These are phyloP conservation scores for Siderastrea siderea DNA, from an alignment of 92 coral and sea anemone species.

Conservation along the genomic window DNA sequence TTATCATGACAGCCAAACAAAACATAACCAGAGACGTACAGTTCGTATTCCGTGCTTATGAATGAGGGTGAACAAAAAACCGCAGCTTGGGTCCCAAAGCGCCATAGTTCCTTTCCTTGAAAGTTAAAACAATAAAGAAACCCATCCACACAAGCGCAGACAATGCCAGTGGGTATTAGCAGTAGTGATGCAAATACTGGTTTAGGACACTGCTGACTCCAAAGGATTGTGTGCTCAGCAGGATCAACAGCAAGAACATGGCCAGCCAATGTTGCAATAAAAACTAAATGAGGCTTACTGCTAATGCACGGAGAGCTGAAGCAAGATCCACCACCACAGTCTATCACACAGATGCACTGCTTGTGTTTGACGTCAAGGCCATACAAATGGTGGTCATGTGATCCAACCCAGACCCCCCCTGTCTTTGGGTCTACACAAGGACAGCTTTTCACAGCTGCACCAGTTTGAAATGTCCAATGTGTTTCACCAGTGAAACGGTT, in stretches of 20 bases:
- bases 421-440: constrained; percentile 89
- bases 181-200: constrained; percentile 91
- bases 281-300: constrained; percentile 73
- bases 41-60: background rate
- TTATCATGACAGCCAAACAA: constrained; percentile 88
- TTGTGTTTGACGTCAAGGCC: constrained; percentile 74
- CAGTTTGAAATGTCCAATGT: constrained; percentile 86
- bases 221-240: constrained; percentile 46
- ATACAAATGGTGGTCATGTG: constrained; percentile 91
- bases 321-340: constrained; percentile 90
- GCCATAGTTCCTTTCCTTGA: constrained; percentile 75
- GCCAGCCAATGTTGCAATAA: constrained; percentile 84
- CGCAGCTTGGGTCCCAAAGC: constrained; percentile 61
- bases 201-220: constrained; percentile 86
- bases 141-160: constrained; percentile 87
- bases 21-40: constrained; percentile 6
- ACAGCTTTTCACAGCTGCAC: constrained; percentile 90
- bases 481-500: constrained; percentile 72
- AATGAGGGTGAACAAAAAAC: constrained; percentile 82
- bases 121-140: constrained; percentile 72
- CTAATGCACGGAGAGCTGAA: constrained; percentile 90
- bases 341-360: constrained; percentile 58
- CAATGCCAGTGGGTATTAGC: constrained; percentile 63
- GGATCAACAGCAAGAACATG: constrained; percentile 74
- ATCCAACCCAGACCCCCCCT: constrained; percentile 95